Conservation (phyloP, 1,140 invertebrate genomes). For the Papilio polyxenes region DNA sequence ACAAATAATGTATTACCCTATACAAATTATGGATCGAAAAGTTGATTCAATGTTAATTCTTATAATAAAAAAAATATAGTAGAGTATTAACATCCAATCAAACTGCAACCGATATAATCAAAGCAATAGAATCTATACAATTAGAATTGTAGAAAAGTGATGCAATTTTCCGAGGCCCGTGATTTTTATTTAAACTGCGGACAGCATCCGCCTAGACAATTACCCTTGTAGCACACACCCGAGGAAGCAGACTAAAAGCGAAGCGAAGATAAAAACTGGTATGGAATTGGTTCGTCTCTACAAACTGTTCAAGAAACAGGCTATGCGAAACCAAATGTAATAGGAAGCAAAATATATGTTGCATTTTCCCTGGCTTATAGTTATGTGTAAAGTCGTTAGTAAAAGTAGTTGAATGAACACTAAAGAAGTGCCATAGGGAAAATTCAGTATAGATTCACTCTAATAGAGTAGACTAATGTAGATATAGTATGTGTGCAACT, state of each 20-base stretch:
- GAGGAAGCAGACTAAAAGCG: background rate
- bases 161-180: constrained; percentile 60
- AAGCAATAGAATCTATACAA: constrained; percentile 49
- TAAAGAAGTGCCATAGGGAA: too few species aligned
- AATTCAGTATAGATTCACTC: too few species aligned
- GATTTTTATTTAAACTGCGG: constrained; percentile 61
- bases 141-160: constrained; percentile 47
- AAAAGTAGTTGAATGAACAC: too few species aligned
- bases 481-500: too few species aligned
- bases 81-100: constrained; percentile 8
- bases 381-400: too few species aligned
- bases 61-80: constrained; percentile 9
- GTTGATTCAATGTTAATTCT: background rate
- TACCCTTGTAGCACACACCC: background rate
- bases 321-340: background rate
- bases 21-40: background rate
- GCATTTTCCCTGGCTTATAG: background rate
- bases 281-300: background rate
- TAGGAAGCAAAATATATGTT: background rate
- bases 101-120: constrained; percentile 38
- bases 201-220: constrained; percentile 68
- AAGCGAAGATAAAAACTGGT: background rate
- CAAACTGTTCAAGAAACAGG: background rate
- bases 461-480: too few species aligned
- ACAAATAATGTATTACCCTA: background rate